Base-by-base conservation (phyloP, 2,888 invertebrate species). In the Dicyrtoma fusca region DNA sequence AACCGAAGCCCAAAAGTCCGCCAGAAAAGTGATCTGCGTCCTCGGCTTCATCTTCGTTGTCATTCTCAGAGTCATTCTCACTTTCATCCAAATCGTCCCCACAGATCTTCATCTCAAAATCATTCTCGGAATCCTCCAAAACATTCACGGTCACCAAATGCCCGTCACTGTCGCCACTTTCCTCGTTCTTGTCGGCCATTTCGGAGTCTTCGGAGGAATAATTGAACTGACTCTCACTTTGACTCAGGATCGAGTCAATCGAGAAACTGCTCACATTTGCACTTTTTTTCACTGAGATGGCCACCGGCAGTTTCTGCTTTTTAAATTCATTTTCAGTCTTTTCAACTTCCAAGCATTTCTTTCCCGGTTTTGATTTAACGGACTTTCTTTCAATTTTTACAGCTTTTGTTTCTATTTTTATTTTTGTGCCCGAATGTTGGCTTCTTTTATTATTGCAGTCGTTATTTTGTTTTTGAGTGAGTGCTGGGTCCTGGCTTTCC, bases 191-290 rank as follows among this genome's bases (percentile, higher is more conserved):
- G 25, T 45, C 42, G 42, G 63, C 69, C 1, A 44, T 34, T 13
- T 55, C 55, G 21, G 5, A 5, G 17, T 61, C 61, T 1, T 42
- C 34, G 3, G 44, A n/a, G 1, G 61, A 61, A 4, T 44, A 21
- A 19, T 42, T 42, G 1, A 44, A 61, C 11, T 44, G 42, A 19
- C 42, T 42, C 1, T 49, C 34, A 51, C 51, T 23, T 25, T 65
- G 65, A 55, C 68, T 76, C n/a, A 77, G 64, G 53, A 77, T 77
- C 0, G 77, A 75, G 26, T 77, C 77, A 57, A 77, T 77, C 1
- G 76, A 76, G 57, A 77, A 77, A 73, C 61, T 68, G 17, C 47
- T 62, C n/a, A n/a, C n/a, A n/a, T n/a, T n/a, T n/a, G n/a, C n/a
- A n/a, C n/a, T n/a, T n/a, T n/a, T n/a, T n/a, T n/a, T n/a, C n/a